Percentiles rank a stretch among this genome's conserved stretches.
These are phyloP conservation scores for Ptychobarbus kaznakovi DNA, from an alignment of 2,797 vertebrate species.

Conservation along the genomic window DNA sequence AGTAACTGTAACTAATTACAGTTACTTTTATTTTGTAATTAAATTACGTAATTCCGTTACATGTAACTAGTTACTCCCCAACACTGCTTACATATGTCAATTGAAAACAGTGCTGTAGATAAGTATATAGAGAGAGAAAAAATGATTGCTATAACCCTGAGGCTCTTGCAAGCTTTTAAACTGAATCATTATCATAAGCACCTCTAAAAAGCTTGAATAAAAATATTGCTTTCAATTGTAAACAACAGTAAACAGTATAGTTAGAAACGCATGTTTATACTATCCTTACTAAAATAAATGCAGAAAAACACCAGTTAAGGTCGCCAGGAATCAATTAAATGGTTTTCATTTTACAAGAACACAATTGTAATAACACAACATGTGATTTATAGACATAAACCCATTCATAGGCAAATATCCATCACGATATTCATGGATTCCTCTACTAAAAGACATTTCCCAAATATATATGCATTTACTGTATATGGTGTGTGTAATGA, in stretches of 20 bases:
- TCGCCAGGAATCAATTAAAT: background rate
- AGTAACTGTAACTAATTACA: too few species aligned
- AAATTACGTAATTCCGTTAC: too few species aligned
- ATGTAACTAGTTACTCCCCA: too few species aligned
- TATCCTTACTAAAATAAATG: background rate
- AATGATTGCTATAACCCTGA: background rate
- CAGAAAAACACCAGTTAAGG: background rate
- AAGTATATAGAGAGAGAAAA: background rate
- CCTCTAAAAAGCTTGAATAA: background rate
- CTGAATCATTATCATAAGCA: background rate
- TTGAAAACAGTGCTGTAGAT: background rate
- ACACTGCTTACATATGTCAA: background rate
- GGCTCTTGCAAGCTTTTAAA: background rate
- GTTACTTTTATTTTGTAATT: too few species aligned
- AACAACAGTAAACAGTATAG: background rate
- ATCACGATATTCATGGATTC: background rate
- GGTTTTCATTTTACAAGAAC: background rate
- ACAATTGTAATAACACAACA: background rate
- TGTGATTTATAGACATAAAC: background rate
- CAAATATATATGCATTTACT: background rate
- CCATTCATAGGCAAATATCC: background rate
- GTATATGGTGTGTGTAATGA: background rate
- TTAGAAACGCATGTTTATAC: background rate
- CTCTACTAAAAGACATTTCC: background rate
- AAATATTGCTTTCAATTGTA: background rate